Evolutionary conservation across 1,140 invertebrate genomes (phyloP).

Genomic region (Drosophila funebris): DNA sequence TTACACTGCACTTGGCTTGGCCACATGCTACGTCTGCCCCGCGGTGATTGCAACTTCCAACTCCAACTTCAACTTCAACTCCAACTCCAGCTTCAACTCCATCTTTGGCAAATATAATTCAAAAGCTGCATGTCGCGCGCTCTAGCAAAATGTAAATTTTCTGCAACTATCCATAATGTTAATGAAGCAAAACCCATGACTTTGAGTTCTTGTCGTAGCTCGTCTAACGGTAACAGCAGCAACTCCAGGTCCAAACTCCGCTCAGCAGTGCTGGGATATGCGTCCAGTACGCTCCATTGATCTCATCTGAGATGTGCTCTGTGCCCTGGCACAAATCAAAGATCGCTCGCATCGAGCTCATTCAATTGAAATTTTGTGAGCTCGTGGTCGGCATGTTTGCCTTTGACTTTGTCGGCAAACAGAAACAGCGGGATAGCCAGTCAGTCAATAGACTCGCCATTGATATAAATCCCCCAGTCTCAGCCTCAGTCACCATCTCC

Average conservation of each 20-base stretch:
- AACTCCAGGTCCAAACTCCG: too few species aligned
- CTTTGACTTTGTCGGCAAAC: conserved; percentile 79
- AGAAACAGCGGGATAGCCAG: conserved; percentile 60
- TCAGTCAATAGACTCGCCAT: conserved; percentile 26
- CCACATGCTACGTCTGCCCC: conserved; percentile 48
- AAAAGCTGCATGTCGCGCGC: conserved; percentile 42
- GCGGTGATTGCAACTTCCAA: conserved; percentile 25
- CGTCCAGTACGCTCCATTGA: conserved; percentile 1
- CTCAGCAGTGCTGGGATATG: conserved; percentile 11
- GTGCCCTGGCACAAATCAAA: conserved; percentile 39
- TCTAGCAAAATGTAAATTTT: conserved; percentile 70
- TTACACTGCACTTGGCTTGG: conserved; percentile 63
- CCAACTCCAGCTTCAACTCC: conserved; percentile 17
- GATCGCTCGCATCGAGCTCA: conserved; percentile 38
- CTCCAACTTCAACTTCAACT: conserved; percentile 9
- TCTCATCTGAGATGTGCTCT: conserved; percentile 2
- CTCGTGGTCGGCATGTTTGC: conserved; percentile 53
- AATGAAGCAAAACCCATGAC: conserved; percentile 64
- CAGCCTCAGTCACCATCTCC: not conserved
- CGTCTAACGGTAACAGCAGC: conserved; percentile 66
- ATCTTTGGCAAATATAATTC: conserved; percentile 53
- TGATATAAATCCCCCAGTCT: conserved; percentile 45
- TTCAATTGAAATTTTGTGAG: conserved; percentile 68
- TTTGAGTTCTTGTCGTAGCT: conserved; percentile 24
- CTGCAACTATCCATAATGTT: conserved; percentile 68